These are phyloP conservation scores for Eulemur coronatus DNA, from an alignment of 2,797 vertebrate species.

Conservation along the genomic window DNA sequence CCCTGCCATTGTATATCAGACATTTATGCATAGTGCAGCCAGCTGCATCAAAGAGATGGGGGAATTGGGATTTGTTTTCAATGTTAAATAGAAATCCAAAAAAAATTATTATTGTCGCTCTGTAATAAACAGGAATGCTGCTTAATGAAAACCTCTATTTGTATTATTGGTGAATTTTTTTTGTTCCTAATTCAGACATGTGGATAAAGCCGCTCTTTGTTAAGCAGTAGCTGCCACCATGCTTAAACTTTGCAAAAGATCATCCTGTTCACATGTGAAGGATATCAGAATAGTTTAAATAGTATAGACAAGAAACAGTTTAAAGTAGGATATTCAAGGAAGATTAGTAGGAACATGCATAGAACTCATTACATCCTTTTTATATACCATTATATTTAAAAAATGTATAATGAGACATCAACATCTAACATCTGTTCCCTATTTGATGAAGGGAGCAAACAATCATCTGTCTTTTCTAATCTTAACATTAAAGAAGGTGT, in stretches of 20 bases:
- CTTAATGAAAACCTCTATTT: constrained; percentile 56
- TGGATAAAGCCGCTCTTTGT: not conserved
- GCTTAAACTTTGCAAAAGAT: constrained; percentile 47
- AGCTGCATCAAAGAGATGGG: constrained; percentile 41
- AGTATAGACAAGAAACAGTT: not conserved
- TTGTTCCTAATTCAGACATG: constrained; percentile 28
- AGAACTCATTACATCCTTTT: not conserved
- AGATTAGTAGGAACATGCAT: not conserved
- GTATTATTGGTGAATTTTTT: constrained; percentile 12
- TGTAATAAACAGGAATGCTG: constrained; percentile 49
- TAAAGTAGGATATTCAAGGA: constrained; percentile 23
- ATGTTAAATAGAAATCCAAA: constrained; percentile 57
- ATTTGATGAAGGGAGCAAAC: not conserved
- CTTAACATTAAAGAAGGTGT: constrained; percentile 2
- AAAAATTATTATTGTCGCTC: constrained; percentile 27
- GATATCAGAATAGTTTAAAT: constrained; percentile 17
- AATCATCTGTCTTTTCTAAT: constrained; percentile 6
- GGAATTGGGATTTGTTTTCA: constrained; percentile 65
- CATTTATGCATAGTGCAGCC: constrained; percentile 4
- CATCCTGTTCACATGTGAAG: not conserved
- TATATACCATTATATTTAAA: not conserved
- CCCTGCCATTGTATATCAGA: not conserved
- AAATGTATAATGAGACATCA: not conserved
- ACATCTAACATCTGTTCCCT: not conserved
- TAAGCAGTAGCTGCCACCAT: constrained; percentile 21